These are phyloP conservation scores for Protula sp. DNA, from an alignment of 2,888 invertebrate genomes.

Conservation along the genomic window DNA sequence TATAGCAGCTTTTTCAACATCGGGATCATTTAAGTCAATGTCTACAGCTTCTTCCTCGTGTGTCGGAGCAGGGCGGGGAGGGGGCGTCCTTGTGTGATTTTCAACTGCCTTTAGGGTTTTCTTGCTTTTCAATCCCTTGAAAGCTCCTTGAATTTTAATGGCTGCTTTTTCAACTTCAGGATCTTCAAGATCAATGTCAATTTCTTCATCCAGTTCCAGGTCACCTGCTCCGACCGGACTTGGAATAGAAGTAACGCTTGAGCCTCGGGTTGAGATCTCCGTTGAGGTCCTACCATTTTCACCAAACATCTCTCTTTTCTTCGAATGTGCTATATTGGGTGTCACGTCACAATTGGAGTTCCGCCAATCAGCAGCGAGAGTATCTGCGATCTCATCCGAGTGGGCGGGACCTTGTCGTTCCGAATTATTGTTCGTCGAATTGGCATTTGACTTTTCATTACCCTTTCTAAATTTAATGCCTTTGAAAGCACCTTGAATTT, in stretches of 20 bases:
- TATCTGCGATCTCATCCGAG: background rate
- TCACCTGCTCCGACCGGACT: background rate
- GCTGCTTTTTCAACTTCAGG: conserved; percentile 47
- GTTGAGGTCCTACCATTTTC: background rate
- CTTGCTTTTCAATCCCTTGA: conserved; percentile 12
- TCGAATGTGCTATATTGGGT: background rate
- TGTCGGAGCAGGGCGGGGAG: too few relatives aligned
- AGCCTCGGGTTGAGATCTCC: too few relatives aligned
- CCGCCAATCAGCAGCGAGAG: background rate
- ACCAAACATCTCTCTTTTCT: background rate
- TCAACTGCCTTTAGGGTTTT: background rate
- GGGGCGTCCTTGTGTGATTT: background rate
- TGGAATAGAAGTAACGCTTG: too few relatives aligned
- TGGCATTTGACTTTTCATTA: background rate
- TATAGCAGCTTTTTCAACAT: background rate
- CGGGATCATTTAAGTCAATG: background rate
- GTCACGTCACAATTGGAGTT: too few relatives aligned
- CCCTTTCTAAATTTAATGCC: too few relatives aligned
- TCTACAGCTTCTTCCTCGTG: background rate
- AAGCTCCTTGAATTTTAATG: conserved; percentile 37
- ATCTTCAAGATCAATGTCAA: conserved; percentile 46
- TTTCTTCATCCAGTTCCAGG: conserved; percentile 23
- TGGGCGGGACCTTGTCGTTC: background rate
- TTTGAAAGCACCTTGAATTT: background rate
- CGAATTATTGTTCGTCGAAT: background rate